Percentiles rank a stretch among this genome's conserved stretches.
Evolutionary conservation across 2,888 invertebrate species (phyloP).

Genomic region (Acrobasis consociella): DNA sequence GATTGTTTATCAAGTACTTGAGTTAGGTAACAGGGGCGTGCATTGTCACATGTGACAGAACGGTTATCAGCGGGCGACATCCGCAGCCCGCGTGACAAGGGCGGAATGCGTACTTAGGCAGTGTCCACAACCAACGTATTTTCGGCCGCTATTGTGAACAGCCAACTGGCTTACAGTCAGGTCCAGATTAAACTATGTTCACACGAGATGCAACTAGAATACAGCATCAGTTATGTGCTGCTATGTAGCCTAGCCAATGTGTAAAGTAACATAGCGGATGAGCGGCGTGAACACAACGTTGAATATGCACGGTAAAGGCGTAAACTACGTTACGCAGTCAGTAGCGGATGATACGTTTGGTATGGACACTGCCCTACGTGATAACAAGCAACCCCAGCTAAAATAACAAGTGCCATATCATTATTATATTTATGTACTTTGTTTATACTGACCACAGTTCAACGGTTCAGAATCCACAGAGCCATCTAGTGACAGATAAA

Average conservation of each 20-base stretch:
- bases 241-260: too few relatives aligned
- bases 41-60: slow-evolving; percentile 52
- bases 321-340: too few relatives aligned
- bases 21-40: slow-evolving; percentile 51
- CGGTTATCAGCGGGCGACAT: slow-evolving; percentile 55
- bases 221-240: too few relatives aligned
- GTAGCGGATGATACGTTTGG: too few relatives aligned
- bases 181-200: too few relatives aligned
- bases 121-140: too few relatives aligned
- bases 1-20: slow-evolving; percentile 39
- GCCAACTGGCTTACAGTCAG: too few relatives aligned
- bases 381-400: slow-evolving; percentile 29
- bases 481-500: background rate
- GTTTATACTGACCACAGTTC: slow-evolving; percentile 5
- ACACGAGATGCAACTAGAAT: too few relatives aligned
- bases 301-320: too few relatives aligned
- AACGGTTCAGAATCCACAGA: background rate
- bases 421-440: background rate
- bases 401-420: slow-evolving; percentile 25
- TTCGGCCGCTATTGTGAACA: too few relatives aligned
- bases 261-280: too few relatives aligned
- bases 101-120: slow-evolving; percentile 37
- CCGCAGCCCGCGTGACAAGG: slow-evolving; percentile 60
- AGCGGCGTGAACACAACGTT: too few relatives aligned
- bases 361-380: slow-evolving; percentile 12